Conservation (phyloP, 2,888 invertebrate species). For the Drosophila multiciliata region DNA sequence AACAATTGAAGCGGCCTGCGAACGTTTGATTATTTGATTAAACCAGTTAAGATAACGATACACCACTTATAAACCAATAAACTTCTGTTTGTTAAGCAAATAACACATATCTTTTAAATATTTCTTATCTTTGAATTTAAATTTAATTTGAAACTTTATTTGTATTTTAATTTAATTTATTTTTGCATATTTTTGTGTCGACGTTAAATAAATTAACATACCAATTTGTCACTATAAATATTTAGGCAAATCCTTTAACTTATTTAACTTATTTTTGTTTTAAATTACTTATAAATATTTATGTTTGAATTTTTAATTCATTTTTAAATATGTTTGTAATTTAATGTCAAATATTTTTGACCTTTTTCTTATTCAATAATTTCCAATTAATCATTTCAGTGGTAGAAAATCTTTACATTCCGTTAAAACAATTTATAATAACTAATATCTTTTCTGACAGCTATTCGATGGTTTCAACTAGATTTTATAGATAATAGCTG, state of each 20-base stretch:
- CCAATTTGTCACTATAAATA: no score
- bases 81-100: background rate
- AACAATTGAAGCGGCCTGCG: slow-evolving; percentile 49
- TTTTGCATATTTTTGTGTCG: background rate
- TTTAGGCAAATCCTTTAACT: no score
- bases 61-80: background rate
- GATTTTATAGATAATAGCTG: no score
- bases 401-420: no score
- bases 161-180: background rate
- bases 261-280: no score
- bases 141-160: background rate
- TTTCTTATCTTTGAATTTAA: background rate
- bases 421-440: background rate
- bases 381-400: no score
- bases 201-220: background rate
- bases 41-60: slow-evolving; percentile 20
- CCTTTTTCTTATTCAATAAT: background rate
- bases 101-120: background rate
- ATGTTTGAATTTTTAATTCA: rapidly evolving
- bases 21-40: slow-evolving; percentile 17
- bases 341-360: background rate
- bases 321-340: background rate
- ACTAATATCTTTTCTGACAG: background rate
- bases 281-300: background rate
- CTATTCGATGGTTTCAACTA: background rate